phyloP scores from a whole-genome alignment of 2,888 invertebrate genomes.

The Seira musarum region DNA sequence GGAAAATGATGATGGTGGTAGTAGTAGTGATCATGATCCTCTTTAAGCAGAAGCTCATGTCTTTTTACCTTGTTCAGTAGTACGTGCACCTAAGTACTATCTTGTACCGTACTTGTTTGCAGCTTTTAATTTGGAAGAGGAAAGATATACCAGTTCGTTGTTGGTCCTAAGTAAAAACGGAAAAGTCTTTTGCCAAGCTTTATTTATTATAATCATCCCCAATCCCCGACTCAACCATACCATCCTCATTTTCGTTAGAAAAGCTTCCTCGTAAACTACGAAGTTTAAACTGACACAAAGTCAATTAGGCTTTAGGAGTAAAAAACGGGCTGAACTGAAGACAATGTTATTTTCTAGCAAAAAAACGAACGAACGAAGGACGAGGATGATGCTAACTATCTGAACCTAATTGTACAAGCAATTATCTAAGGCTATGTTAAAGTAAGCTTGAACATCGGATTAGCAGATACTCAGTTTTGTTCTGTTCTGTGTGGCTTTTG shows the following conservation, averaged over 20 bases:
- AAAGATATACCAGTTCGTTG: background rate
- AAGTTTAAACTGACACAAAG: constrained; percentile 57
- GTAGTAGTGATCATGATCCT: constrained; percentile 16
- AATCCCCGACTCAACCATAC: background rate
- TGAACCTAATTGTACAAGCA: background rate
- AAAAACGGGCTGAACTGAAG: constrained; percentile 12
- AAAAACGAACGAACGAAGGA: constrained; percentile 5
- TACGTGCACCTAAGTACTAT: background rate
- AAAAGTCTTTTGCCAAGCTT: background rate
- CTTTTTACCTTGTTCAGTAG: background rate
- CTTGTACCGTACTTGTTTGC: background rate
- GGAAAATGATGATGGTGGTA: background rate
- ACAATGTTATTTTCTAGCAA: too few species aligned
- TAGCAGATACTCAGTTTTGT: background rate
- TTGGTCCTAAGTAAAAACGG: background rate
- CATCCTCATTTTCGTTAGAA: background rate
- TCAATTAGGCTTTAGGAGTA: constrained; percentile 37
- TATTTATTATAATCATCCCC: constrained; percentile 21
- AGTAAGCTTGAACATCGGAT: background rate
- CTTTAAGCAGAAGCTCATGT: background rate
- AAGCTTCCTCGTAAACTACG: constrained; percentile 38
- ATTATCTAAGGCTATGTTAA: background rate
- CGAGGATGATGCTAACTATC: constrained; percentile 3
- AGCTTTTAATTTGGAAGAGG: constrained; percentile 12
- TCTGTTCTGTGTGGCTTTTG: background rate